phyloP scores from a whole-genome alignment of 2,888 invertebrate genomes.

The Neoascia interrupta region DNA sequence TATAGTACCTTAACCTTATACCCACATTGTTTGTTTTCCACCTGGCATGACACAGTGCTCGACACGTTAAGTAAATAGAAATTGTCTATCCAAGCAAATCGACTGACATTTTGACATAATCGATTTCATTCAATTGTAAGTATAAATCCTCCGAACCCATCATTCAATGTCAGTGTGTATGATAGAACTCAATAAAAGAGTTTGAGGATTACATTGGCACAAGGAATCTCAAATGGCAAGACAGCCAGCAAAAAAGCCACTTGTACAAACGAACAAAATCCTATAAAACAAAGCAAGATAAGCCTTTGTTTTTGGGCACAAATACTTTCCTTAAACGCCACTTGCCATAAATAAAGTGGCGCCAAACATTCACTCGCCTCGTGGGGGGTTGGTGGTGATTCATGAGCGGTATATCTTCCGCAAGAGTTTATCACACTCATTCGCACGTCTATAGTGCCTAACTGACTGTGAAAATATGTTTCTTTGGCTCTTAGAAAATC shows the following conservation, averaged over 20 bases:
- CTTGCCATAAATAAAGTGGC: constrained; percentile 65
- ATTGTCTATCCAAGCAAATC: constrained; percentile 8
- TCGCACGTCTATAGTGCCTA: constrained; percentile 63
- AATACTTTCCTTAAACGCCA: constrained; percentile 58
- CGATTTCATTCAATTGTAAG: constrained; percentile 48
- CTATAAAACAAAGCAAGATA: constrained; percentile 57
- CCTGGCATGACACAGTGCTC: too few relatives aligned
- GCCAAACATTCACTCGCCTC: constrained; percentile 39
- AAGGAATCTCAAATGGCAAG: constrained; percentile 38
- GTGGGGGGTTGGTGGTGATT: constrained; percentile 31
- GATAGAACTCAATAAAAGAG: constrained; percentile 12
- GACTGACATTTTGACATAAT: constrained; percentile 43
- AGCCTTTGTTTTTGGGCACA: constrained; percentile 46
- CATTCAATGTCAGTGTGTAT: constrained; percentile 22
- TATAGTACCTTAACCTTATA: too few relatives aligned
- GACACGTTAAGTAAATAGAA: not conserved
- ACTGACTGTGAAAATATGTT: constrained; percentile 60
- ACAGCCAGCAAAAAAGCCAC: constrained; percentile 16
- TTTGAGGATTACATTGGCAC: constrained; percentile 28
- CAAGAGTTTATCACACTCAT: constrained; percentile 61
- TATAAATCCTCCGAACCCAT: constrained; percentile 39
- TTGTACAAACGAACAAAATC: constrained; percentile 24
- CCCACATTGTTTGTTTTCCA: too few relatives aligned
- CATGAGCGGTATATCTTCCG: constrained; percentile 43
- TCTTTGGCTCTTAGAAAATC: constrained; percentile 35